Base-by-base conservation (phyloP, 2,888 invertebrate genomes). In the Ormyrus labotus region DNA sequence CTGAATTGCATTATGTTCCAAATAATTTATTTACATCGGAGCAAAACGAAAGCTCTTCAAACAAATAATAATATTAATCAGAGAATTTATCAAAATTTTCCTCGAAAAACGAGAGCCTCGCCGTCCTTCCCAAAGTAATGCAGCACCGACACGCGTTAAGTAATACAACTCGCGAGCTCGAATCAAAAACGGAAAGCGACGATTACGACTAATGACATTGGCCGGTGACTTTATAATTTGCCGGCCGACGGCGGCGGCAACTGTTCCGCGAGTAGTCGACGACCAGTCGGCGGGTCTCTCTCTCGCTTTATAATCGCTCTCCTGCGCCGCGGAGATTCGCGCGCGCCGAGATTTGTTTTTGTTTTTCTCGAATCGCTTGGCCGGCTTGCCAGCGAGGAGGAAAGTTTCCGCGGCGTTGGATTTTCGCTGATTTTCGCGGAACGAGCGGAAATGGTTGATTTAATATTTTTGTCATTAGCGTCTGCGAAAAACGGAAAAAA, bases 171-270 rank as follows among this genome's bases (percentile, higher is more conserved):
- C 9, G 57, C 34, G 34, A 34, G 34, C 34, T 34, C 34, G 34
- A 34, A 34, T 34, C 34, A 34, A 34, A 34, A 34, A 34, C 34
- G 72, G 71, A 78, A 72, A 71, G 78, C 51, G 78, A 64, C 69
- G 78, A 79, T 73, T 79, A 73, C 78, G 55, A 48, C 67, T 64
- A 78, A 68, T 55, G 78, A 69, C 72, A 60, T 47, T 51, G 60
- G 60, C 60, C 78, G 55, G 60, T 60, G 79, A 45, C 34, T 69
- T 73, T 68, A 55, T 73, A 45, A 78, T 78, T 68, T 60, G 71
- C 60, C 50, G 48, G 65, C 13, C 55, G 48, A 6, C 11, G 34
- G 34, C 19, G 19, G 5, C 34, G 67, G 13, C 34, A 6, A 51
- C 53, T 6, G 10, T 48, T 45, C n/a, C 3, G 34, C 34, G 34